Base-by-base conservation (phyloP, 2,113 vertebrate genomes). In the Limanda limanda region DNA sequence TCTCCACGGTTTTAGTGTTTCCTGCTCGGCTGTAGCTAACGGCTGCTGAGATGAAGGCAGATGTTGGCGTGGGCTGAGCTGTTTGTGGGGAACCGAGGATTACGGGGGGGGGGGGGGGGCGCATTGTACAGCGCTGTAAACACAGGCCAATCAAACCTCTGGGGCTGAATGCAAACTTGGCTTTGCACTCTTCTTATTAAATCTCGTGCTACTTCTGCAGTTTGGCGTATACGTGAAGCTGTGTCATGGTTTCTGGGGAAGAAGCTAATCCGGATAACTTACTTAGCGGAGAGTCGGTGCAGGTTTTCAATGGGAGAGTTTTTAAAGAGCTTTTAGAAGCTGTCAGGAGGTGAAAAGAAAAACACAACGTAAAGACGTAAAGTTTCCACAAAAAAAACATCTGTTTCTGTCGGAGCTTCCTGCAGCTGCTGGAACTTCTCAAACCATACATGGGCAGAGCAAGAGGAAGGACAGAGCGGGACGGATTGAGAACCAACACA, bases 1-100 rank as follows among this genome's bases (percentile, higher is more conserved):
- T 85, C 90, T 84, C 90, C 86, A 81, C 74, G 84, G 84, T 87
- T 87, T 88, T 82, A 80, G 66, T 74, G 25, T 79, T 91, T 88
- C 87, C 89, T 83, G 81, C 84, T 73, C 74, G 77, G 74, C 87
- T 86, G 47, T 35, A 71, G 47, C 81, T 40, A 24, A 15, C 73
- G 78, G 70, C 83, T 63, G 71, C 21, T n/a, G 31, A 75, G 74
- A 82, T 81, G 87, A 79, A 88, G 87, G 78, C 81, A 83, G 83
- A 89, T 77, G 83, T 70, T 80, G 65, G 83, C 69, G 71, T 89
- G 77, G 84, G 84, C 67, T 82, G 81, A 84, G 78, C 76, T 64
- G 82, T 82, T 79, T 64, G 75, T 14, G n/a, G 83, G 51, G 51
- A 75, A 81, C 65, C n/a, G 59, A 69, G 74, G 51, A 63, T 45